Evolutionary conservation across 1,140 invertebrate species (phyloP).

Genomic region (Eubasilissa regina): DNA sequence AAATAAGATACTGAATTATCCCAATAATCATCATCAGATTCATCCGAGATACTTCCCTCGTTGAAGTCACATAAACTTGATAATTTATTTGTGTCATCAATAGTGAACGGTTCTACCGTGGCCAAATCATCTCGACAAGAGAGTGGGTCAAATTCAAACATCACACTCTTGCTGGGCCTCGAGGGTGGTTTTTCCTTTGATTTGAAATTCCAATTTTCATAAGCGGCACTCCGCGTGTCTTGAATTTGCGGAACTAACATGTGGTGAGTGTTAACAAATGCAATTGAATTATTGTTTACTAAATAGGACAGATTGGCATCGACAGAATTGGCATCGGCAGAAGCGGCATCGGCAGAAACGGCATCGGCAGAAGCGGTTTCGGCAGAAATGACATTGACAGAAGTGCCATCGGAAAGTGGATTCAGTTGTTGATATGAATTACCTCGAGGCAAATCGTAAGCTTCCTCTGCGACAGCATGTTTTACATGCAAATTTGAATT

Average conservation of each 20-base stretch:
- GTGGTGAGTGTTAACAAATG: background rate
- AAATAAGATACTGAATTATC: conserved; percentile 7
- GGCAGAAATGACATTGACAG: background rate
- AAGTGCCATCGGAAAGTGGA: too few species aligned
- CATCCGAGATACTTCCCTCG: conserved; percentile 32
- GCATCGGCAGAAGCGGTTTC: background rate
- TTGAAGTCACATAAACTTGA: background rate
- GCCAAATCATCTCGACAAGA: background rate
- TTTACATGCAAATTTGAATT: too few species aligned
- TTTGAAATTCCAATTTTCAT: conserved; percentile 32
- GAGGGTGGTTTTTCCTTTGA: background rate
- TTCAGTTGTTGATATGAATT: too few species aligned
- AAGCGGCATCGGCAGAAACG: background rate
- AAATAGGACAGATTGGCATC: background rate
- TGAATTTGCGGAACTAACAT: background rate
- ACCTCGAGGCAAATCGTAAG: background rate
- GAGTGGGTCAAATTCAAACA: conserved; percentile 45
- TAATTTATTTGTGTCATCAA: background rate
- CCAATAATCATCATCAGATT: conserved; percentile 43
- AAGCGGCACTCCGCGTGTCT: background rate
- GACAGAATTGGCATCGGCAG: background rate
- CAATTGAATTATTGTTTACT: background rate
- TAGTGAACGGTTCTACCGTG: too few species aligned
- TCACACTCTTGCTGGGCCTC: conserved; percentile 36
- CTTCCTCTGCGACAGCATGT: too few species aligned